Percentiles rank a stretch among this genome's conserved stretches.
These are phyloP conservation scores for Oostethus manadensis DNA, from an alignment of 2,113 vertebrate genomes.

Conservation along the genomic window DNA sequence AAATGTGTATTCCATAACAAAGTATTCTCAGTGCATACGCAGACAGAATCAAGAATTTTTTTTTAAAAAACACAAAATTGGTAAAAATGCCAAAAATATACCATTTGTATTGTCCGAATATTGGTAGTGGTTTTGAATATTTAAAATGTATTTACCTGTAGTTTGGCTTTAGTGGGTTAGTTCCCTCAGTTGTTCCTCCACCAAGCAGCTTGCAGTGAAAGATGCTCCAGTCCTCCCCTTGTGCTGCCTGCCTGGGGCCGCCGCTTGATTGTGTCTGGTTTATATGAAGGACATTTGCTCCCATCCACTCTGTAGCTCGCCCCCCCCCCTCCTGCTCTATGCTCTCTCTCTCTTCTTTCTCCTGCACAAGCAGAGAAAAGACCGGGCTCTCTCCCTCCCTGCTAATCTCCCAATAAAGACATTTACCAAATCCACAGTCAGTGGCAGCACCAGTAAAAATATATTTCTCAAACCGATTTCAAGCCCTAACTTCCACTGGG, in stretches of 20 bases:
- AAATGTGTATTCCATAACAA: too few species aligned
- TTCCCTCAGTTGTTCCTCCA: neutral
- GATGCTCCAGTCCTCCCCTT: neutral
- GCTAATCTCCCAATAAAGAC: slow-evolving; percentile 7
- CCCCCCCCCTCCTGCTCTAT: slow-evolving; percentile 32
- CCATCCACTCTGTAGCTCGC: slow-evolving; percentile 37
- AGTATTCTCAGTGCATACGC: too few species aligned
- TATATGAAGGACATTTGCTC: slow-evolving; percentile 68
- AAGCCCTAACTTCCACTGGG: neutral
- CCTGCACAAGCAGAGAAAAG: neutral
- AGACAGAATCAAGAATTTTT: too few species aligned
- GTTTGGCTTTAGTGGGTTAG: neutral
- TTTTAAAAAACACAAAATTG: too few species aligned
- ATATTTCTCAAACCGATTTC: slow-evolving; percentile 1
- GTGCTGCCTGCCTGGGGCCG: slow-evolving; percentile 28
- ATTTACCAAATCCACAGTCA: slow-evolving; percentile 2
- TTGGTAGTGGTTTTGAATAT: too few species aligned
- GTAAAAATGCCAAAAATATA: too few species aligned
- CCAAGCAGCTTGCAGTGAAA: neutral
- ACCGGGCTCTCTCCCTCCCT: neutral
- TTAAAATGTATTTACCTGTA: neutral
- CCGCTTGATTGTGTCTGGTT: slow-evolving; percentile 55
- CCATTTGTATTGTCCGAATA: too few species aligned
- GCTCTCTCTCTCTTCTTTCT: neutral
- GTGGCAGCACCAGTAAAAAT: neutral